Conservation (phyloP, 2,888 invertebrate species). For the Drosophila quinaria region DNA sequence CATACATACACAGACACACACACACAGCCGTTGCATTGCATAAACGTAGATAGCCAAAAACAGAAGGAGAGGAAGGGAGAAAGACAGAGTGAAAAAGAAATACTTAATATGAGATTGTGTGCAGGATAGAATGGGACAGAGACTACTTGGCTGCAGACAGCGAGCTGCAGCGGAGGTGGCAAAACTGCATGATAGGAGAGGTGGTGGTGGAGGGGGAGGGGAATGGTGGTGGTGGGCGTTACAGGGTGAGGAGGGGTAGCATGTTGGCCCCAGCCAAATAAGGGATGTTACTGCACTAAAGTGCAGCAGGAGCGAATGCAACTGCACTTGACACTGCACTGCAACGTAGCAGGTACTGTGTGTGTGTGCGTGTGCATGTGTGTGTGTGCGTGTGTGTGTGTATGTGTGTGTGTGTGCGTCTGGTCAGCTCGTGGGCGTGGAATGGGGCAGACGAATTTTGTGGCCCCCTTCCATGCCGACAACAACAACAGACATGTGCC, state of each 20-base stretch:
- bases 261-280: slow-evolving; percentile 51
- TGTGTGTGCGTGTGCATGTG: slow-evolving; percentile 13
- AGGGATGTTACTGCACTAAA: slow-evolving; percentile 72
- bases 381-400: neutral
- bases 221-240: slow-evolving; percentile 38
- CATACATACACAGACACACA: slow-evolving; percentile 7
- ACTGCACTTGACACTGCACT: slow-evolving; percentile 63
- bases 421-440: slow-evolving; percentile 31
- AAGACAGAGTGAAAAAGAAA: slow-evolving; percentile 25
- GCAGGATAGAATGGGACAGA: slow-evolving; percentile 22
- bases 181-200: neutral
- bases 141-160: slow-evolving; percentile 52
- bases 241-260: slow-evolving; percentile 23
- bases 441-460: slow-evolving; percentile 69
- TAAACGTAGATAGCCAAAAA: slow-evolving; percentile 56
- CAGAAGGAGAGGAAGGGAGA: slow-evolving; percentile 23
- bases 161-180: slow-evolving; percentile 9
- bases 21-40: slow-evolving; percentile 38
- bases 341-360: slow-evolving; percentile 16
- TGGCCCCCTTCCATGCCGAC: slow-evolving; percentile 35
- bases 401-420: slow-evolving; percentile 21
- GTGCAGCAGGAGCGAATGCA: slow-evolving; percentile 55
- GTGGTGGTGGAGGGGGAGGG: slow-evolving; percentile 34
- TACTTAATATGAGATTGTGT: slow-evolving; percentile 15
- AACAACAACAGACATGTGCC: slow-evolving; percentile 32